Conservation (phyloP, 1,140 invertebrate species). For the Trissolcus basalis region DNA sequence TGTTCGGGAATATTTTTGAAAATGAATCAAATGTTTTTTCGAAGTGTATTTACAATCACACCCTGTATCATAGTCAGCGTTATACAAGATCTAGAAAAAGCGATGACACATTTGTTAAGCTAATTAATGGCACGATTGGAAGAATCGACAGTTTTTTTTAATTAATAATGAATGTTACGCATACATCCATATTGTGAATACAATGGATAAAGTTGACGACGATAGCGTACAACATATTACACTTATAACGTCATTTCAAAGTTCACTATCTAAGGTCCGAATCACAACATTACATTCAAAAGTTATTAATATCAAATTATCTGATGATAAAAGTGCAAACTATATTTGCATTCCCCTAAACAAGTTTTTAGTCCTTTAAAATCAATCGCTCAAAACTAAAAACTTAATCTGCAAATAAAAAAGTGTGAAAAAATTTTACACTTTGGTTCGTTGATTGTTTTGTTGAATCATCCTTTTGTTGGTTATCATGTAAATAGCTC, state of each 20-base stretch:
- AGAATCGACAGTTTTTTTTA: constrained; percentile 1
- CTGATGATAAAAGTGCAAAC: neutral
- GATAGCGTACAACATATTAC: neutral
- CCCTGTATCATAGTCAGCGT: neutral
- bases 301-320: neutral
- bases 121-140: neutral
- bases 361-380: neutral
- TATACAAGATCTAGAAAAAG: neutral
- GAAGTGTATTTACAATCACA: neutral
- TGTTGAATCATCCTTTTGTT: no score
- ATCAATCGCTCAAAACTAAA: no score
- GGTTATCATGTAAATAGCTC: no score
- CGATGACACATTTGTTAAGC: neutral
- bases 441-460: no score
- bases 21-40: no score
- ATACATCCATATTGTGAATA: neutral
- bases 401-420: no score
- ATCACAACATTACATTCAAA: no score
- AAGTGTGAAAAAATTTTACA: no score
- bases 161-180: neutral
- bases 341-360: constrained; percentile 2
- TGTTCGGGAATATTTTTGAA: no score
- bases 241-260: neutral
- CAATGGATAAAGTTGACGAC: neutral
- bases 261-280: no score